Conservation (phyloP, 2,797 vertebrate genomes). For the Steatocranus sp. region DNA sequence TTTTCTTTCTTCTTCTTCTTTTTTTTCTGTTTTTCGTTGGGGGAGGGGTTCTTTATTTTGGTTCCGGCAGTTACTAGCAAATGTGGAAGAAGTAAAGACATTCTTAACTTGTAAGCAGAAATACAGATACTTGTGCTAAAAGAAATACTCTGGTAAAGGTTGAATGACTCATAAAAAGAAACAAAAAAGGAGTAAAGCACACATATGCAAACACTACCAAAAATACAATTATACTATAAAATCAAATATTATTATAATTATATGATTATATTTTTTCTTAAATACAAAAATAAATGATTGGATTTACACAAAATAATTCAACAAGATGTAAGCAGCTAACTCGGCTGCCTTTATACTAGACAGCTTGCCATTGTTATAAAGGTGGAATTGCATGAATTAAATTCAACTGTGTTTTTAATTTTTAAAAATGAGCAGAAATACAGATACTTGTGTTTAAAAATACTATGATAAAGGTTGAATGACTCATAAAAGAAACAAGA, state of each 20-base stretch:
- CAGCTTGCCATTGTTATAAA: not conserved
- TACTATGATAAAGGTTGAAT: not conserved
- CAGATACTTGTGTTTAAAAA: not conserved
- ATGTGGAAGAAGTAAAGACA: not conserved
- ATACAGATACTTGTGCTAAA: not conserved
- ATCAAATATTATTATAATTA: not conserved
- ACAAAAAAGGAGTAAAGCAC: not conserved
- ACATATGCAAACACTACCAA: not conserved
- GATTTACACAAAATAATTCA: not conserved
- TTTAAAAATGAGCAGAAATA: not conserved
- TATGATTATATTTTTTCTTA: not conserved
- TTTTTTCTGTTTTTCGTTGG: not conserved
- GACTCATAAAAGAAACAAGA: not conserved
- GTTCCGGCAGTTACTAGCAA: not conserved
- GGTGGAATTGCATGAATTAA: not conserved
- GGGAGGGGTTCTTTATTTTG: not conserved
- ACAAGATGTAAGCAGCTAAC: not conserved
- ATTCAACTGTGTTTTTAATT: not conserved
- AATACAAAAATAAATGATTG: not conserved
- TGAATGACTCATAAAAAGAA: not conserved
- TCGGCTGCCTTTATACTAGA: not conserved
- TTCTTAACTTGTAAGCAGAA: not conserved
- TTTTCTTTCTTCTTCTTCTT: not conserved
- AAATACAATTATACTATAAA: not conserved
- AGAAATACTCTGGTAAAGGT: not conserved